Evolutionary conservation across 1,140 invertebrate genomes (phyloP), one percentile per base, ranked within the genome.

Genomic region (Eupristina koningsbergeri): DNA sequence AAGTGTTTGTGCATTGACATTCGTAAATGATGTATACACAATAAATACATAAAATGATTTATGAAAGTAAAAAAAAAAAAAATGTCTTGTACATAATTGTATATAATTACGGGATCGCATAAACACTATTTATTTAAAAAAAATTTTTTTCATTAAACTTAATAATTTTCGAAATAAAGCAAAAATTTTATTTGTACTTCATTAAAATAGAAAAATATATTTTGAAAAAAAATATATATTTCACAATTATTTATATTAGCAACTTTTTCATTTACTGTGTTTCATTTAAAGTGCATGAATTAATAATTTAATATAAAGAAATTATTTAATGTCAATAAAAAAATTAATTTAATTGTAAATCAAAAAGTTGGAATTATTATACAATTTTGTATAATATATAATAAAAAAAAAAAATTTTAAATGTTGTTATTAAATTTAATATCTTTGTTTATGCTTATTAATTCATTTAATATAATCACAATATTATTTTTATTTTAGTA

Each of bases 31-130:
- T 80, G n/a, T 80, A 69, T 81, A 81, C 41, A 67, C 67, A 73
- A 77, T 73, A 79, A 53, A 58, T 61, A n/a, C n/a, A n/a, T 41
- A 80, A 58, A 79, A 63, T 80, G 31, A 77, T 83, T 84, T 84
- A 84, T 84, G 77, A 80, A 84, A 84, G 76, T 84, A 84, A 69
- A 61, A 26, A 53, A 58, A 76, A 67, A 67, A 75, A 15, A 36
- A n/a, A n/a, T n/a, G n/a, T n/a, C n/a, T 71, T 84, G 78, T 84
- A 84, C 1, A 84, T 84, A 81, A 64, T 58, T 84, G 83, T 84
- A 81, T 58, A 84, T 84, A 84, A 8, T 63, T 53, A 80, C 50
- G 71, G 50, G n/a, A 22, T 74, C 74, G 67, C 50, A 47, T 79
- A 63, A 31, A 58, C 76, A 83, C 47, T 83, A 41, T 61, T 36